Base-by-base conservation (phyloP, 2,888 invertebrate genomes). In the Cheiracanthium punctorium region DNA sequence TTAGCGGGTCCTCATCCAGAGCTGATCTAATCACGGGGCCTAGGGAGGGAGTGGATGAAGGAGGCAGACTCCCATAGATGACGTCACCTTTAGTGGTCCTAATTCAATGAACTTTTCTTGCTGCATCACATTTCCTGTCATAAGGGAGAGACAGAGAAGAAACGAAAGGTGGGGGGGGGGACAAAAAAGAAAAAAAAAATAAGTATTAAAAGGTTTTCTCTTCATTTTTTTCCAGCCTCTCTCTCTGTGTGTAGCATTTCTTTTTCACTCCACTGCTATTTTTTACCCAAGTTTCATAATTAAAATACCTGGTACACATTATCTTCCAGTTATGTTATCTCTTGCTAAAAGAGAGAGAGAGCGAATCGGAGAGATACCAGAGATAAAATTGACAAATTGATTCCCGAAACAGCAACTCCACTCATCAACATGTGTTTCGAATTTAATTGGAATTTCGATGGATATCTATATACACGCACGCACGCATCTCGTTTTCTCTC, bases 21-120 rank as follows among this genome's bases (percentile, higher is more conserved):
- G 41, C 64, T 82, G 82, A 82, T 82, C 82, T 82, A 82, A 82
- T 82, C 70, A 76, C 20, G 29, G n/a, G n/a, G n/a, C n/a, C n/a
- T n/a, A n/a, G n/a, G n/a, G n/a, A n/a, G n/a, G n/a, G n/a, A n/a
- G n/a, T n/a, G n/a, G 71, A 20, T n/a, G 8, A 1, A 33, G 67
- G 72, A 48, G 24, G 58, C 10, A 20, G 33, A 70, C 75, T 70
- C 37, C 74, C 70, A 75, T 7, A 52, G 82, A 41, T 82, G 82
- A 82, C 82, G 82, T 82, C 82, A 82, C 72, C 43, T 12, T 70
- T 24, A 52, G 67, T 30, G 43, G 43, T 33, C 79, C 79, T 81
- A 81, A 81, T 81, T 81, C 52, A 74, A 81, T 81, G 69, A 74
- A 69, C 52, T 48, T 32, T 52, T 48, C 73, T 48, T 52, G 32